Percentiles rank a stretch among this genome's conserved stretches.
These are phyloP conservation scores for Xiphophorus birchmanni DNA, from an alignment of 2,797 vertebrate species.

Conservation along the genomic window DNA sequence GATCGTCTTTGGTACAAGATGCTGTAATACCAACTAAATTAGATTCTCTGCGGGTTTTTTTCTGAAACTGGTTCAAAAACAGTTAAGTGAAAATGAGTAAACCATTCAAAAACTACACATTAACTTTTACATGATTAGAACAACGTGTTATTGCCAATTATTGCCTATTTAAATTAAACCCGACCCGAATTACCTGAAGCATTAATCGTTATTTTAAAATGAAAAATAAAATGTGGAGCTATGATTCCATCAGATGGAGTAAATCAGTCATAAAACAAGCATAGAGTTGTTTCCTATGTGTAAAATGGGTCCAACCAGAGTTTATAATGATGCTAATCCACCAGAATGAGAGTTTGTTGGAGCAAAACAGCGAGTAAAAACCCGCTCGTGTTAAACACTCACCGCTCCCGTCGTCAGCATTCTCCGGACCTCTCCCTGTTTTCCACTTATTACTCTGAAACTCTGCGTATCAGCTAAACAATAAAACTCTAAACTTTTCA, in stretches of 20 bases:
- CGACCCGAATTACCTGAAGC: not conserved
- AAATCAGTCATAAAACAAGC: not conserved
- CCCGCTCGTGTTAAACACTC: constrained; percentile 46
- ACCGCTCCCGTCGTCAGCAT: constrained; percentile 86
- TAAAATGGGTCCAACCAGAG: not conserved
- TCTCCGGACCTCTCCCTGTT: constrained; percentile 41
- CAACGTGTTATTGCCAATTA: not conserved
- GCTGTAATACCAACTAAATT: not conserved
- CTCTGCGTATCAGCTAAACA: not conserved
- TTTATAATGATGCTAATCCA: not conserved
- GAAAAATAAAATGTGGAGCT: not conserved
- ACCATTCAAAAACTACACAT: not conserved
- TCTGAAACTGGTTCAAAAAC: not conserved
- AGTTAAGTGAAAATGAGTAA: not conserved
- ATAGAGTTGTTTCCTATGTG: not conserved
- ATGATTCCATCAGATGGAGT: not conserved
- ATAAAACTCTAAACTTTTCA: not conserved
- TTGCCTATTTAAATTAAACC: not conserved
- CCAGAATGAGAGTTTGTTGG: not conserved
- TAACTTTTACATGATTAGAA: not conserved
- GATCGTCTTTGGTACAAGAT: not conserved
- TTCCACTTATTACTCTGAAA: constrained; percentile 17
- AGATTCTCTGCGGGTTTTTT: not conserved
- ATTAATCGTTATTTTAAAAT: not conserved
- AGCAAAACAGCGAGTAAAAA: not conserved